These are phyloP conservation scores for Equus przewalskii DNA, from an alignment of 2,113 vertebrate genomes.

Conservation along the genomic window DNA sequence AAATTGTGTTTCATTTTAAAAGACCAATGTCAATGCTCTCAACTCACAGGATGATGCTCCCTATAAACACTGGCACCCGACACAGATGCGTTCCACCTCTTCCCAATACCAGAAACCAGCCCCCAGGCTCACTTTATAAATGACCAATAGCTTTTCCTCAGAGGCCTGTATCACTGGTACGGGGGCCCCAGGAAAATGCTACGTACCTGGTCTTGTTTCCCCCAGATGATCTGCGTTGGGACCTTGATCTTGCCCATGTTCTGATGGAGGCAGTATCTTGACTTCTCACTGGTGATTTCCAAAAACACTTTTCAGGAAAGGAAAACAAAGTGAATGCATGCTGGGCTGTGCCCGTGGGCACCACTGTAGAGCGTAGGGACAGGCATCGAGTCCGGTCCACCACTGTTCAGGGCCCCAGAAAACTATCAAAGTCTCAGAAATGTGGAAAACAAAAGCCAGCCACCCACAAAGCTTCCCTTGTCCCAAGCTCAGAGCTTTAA, in stretches of 20 bases:
- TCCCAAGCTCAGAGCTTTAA: not conserved
- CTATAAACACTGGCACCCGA: not conserved
- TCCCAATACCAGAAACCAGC: not conserved
- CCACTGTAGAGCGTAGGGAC: rapidly evolving
- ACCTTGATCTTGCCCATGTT: slow-evolving; percentile 93
- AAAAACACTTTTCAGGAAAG: slow-evolving; percentile 91
- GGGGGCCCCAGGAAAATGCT: rapidly evolving
- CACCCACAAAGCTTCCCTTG: not conserved
- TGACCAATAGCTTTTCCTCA: not conserved
- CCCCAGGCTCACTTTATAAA: not conserved
- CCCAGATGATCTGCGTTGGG: slow-evolving; percentile 96
- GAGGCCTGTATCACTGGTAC: not conserved
- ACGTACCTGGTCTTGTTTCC: slow-evolving; percentile 95
- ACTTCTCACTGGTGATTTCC: slow-evolving; percentile 91
- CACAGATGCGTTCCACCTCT: too few relatives aligned
- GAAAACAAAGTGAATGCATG: slow-evolving; percentile 37
- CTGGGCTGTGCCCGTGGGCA: not conserved
- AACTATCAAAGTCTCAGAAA: not conserved
- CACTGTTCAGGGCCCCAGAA: not conserved
- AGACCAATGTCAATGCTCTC: not conserved
- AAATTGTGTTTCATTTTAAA: not conserved
- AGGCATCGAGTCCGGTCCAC: not conserved
- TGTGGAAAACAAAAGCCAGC: not conserved
- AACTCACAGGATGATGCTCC: not conserved
- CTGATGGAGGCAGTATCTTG: slow-evolving; percentile 91